Conservation (phyloP, 2,888 invertebrate genomes). For the Himalopsyche anomala region DNA sequence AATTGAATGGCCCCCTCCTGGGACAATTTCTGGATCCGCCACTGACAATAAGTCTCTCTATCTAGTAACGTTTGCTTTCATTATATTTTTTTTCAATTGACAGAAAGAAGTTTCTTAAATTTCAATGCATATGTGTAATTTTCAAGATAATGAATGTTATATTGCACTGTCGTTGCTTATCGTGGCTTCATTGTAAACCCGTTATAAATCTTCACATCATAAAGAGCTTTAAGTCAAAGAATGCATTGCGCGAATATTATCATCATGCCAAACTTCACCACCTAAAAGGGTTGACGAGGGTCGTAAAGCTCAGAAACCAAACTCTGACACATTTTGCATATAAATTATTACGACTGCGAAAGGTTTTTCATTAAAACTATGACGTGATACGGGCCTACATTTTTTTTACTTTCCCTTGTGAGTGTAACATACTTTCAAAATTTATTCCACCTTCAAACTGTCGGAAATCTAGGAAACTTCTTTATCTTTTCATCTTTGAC, state of each 20-base stretch:
- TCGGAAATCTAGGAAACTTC: no score
- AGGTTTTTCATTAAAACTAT: slow-evolving; percentile 30
- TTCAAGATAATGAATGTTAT: background rate
- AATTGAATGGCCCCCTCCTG: no score
- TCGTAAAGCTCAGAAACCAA: slow-evolving; percentile 19
- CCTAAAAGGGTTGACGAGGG: slow-evolving; percentile 30
- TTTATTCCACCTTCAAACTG: no score
- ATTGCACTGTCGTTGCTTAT: background rate
- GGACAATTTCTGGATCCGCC: no score
- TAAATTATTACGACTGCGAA: slow-evolving; percentile 16
- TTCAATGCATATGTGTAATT: no score
- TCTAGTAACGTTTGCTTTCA: no score
- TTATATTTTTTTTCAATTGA: no score
- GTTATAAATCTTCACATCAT: background rate
- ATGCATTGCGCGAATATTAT: slow-evolving; percentile 20
- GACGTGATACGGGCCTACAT: slow-evolving; percentile 1
- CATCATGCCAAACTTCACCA: slow-evolving; percentile 27
- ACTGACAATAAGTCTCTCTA: no score
- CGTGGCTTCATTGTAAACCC: background rate
- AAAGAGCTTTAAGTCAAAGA: slow-evolving; percentile 8
- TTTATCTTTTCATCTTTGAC: no score
- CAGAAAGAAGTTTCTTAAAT: no score
- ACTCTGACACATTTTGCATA: slow-evolving; percentile 14
- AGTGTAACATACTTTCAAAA: no score
- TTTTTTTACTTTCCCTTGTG: background rate